These are phyloP conservation scores for Harpalus rubripes DNA, from an alignment of 2,888 invertebrate species.

Conservation along the genomic window DNA sequence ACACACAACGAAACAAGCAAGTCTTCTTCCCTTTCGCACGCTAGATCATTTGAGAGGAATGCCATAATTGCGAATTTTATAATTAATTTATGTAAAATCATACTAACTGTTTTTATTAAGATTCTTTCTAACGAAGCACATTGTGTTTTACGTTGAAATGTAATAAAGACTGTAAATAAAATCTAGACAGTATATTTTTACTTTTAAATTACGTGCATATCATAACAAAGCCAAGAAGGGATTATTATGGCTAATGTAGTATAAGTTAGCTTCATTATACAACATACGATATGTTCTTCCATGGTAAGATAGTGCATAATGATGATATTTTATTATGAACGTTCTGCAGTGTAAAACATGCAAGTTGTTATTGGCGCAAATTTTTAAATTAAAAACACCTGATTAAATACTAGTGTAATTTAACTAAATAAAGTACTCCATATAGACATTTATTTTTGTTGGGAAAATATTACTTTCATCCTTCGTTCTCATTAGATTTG, in stretches of 20 bases:
- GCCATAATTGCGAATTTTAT: conserved; percentile 52
- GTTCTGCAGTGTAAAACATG: neutral
- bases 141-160: conserved; percentile 21
- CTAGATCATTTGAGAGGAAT: conserved; percentile 44
- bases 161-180: conserved; percentile 23
- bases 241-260: conserved; percentile 10
- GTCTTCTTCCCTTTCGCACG: conserved; percentile 40
- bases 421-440: no score
- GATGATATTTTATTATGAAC: neutral
- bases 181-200: conserved; percentile 13
- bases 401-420: no score
- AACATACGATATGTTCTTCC: neutral
- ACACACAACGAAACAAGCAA: neutral
- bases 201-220: conserved; percentile 37
- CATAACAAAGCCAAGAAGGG: conserved; percentile 18
- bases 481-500: no score
- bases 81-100: conserved; percentile 48
- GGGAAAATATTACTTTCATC: no score
- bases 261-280: neutral
- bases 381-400: neutral
- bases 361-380: neutral
- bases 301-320: neutral
- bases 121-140: conserved; percentile 33
- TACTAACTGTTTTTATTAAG: conserved; percentile 48
- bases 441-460: no score